phyloP scores from a whole-genome alignment of 2,113 vertebrate species.

The Mastomys natalensis region DNA sequence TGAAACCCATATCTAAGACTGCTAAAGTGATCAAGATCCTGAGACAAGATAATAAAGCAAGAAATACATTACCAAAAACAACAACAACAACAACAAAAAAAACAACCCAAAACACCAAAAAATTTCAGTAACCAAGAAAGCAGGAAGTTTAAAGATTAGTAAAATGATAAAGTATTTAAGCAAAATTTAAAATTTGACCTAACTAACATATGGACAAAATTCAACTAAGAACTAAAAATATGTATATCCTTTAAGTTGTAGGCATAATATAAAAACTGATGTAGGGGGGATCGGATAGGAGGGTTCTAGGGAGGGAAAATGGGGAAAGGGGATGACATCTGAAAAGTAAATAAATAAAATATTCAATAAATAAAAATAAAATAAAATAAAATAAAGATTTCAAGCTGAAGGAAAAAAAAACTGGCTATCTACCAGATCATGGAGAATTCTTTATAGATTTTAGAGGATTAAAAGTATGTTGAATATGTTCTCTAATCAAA shows the following conservation, averaged over 20 bases:
- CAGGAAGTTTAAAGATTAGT: background rate
- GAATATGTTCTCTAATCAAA: slow-evolving; percentile 1
- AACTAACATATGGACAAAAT: background rate
- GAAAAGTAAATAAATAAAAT: too few species aligned
- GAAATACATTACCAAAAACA: background rate
- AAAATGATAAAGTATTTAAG: background rate
- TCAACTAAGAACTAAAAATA: background rate
- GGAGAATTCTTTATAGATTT: background rate
- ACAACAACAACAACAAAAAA: background rate
- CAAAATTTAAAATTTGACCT: slow-evolving; percentile 3
- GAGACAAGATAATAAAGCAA: background rate
- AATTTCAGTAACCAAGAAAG: background rate
- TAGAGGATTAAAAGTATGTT: background rate
- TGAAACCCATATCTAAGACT: background rate
- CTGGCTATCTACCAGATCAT: background rate
- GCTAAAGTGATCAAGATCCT: background rate
- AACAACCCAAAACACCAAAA: too few species aligned
- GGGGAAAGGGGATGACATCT: too few species aligned
- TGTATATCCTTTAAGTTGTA: background rate
- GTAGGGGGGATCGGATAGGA: too few species aligned
- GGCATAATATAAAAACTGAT: background rate
- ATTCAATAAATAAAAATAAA: too few species aligned
- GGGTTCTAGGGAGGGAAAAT: too few species aligned
- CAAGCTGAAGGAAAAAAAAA: background rate
- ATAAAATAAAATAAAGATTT: too few species aligned